Evolutionary conservation across 2,113 vertebrate genomes (phyloP), one percentile per base, ranked within the genome.

Genomic region (Misgurnus anguillicaudatus): DNA sequence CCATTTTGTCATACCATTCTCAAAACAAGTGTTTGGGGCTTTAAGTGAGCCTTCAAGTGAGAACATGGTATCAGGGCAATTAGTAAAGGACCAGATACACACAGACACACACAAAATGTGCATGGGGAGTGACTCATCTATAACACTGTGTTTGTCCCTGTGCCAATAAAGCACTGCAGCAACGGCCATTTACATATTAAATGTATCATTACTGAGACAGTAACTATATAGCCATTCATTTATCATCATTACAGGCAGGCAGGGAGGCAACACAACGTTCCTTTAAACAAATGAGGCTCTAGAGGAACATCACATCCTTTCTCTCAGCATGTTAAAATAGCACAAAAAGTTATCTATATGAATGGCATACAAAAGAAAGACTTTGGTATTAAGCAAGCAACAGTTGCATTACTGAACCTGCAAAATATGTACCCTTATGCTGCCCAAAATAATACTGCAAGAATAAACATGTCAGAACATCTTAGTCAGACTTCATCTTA

Each of bases 91-190:
- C 4, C 13, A 19, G 4, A 19, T 14, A 41, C 38, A 60, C 24
- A 39, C 51, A 66, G 36, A 57, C 78, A 48, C n/a, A 73, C 38
- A 84, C 83, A 85, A 82, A 83, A 82, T 77, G 21, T 14, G 48
- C 14, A 61, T 19, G 10, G 48, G 42, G 84, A 86, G 89, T 90
- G 89, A 91, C 87, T 91, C 88, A 89, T 90, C 86, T 77, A 83
- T 80, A 81, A 89, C 75, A 9, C 77, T 53, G 81, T 84, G 82
- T 84, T 85, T 90, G 88, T 90, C 87, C 58, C 55, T 63, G 68
- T 83, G 89, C 90, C 89, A 88, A 86, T 81, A 89, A 31, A 84
- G 86, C 87, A 62, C 48, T 80, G 89, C 85, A 85, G 86, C 80
- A 19, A 78, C 78, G 79, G 14, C 21, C 57, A 74, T 74, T 62